A percentile compares a stretch with the other conserved stretches of the same genome.
These are phyloP conservation scores for Cynoglossus semilaevis DNA, from an alignment of 2,113 vertebrate species.

Conservation along the genomic window DNA sequence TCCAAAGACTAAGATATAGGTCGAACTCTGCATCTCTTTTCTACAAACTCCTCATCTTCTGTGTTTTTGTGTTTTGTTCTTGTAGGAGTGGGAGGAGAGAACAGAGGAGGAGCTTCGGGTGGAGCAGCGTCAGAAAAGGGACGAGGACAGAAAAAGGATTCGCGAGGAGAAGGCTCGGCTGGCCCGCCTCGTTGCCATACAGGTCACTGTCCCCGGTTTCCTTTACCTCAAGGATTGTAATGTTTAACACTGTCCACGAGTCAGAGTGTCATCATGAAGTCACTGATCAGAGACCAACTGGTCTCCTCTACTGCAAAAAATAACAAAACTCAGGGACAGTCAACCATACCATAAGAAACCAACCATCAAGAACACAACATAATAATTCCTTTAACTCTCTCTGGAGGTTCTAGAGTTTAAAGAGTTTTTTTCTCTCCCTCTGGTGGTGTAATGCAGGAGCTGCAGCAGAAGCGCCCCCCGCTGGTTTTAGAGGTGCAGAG, in stretches of 20 bases:
- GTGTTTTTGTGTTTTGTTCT: not conserved
- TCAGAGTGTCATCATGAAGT: no score
- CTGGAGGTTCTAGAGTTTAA: no score
- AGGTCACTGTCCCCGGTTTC: slow-evolving; percentile 64
- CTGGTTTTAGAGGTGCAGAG: slow-evolving; percentile 59
- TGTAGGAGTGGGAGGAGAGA: slow-evolving; percentile 79
- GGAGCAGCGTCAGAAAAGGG: slow-evolving; percentile 73
- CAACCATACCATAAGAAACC: no score
- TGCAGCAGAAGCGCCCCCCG: slow-evolving; percentile 86
- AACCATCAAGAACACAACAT: no score
- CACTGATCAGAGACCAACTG: no score
- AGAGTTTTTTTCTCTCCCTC: slow-evolving; percentile 28
- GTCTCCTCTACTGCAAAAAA: no score
- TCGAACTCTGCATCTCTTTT: not conserved
- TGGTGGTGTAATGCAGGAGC: slow-evolving; percentile 74
- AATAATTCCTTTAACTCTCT: no score
- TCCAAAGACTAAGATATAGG: no score
- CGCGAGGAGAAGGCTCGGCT: slow-evolving; percentile 88
- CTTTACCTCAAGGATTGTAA: not conserved
- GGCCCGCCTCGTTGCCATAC: slow-evolving; percentile 83
- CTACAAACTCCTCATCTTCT: not conserved
- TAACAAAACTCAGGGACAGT: no score
- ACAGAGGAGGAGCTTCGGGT: slow-evolving; percentile 60
- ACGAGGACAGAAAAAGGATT: slow-evolving; percentile 79
- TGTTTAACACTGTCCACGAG: no score